phyloP scores from a whole-genome alignment of 1,140 invertebrate genomes.

The Pseudomyrmex gracilis region DNA sequence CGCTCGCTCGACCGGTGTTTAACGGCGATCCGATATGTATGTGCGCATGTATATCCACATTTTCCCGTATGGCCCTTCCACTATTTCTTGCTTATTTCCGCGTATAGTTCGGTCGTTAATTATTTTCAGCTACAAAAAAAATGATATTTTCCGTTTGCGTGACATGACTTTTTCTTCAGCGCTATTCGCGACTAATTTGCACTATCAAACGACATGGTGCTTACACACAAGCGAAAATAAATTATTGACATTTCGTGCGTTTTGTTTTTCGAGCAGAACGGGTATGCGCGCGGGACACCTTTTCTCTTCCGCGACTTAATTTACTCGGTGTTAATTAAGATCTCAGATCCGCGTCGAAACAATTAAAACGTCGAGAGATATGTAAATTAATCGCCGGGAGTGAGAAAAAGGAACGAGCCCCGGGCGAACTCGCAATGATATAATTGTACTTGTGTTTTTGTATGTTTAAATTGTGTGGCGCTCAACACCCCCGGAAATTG shows the following conservation, averaged over 20 bases:
- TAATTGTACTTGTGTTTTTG: conserved; percentile 42
- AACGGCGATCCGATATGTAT: background rate
- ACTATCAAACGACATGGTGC: background rate
- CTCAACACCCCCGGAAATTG: background rate
- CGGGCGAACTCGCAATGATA: background rate
- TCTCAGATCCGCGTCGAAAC: conserved; percentile 4
- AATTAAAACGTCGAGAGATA: conserved; percentile 40
- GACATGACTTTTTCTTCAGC: conserved; percentile 14
- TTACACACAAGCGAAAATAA: background rate
- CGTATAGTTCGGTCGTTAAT: background rate
- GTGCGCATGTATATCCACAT: background rate
- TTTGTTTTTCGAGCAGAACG: conserved; percentile 21
- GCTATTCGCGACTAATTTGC: background rate
- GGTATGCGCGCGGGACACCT: conserved; percentile 10
- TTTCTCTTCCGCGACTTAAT: conserved; percentile 63
- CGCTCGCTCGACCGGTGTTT: background rate
- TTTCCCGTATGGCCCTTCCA: conserved; percentile 26
- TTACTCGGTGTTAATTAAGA: conserved; percentile 58
- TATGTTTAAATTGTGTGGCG: conserved; percentile 28
- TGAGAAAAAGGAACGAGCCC: background rate
- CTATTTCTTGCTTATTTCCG: conserved; percentile 30
- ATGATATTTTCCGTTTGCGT: too few species aligned
- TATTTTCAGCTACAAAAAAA: background rate
- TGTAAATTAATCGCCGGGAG: conserved; percentile 43
- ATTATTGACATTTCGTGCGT: background rate